Percentiles rank a stretch among this genome's conserved stretches.
phyloP scores from a whole-genome alignment of 2,113 vertebrate genomes.

The Myrmophylax atrothorax region DNA sequence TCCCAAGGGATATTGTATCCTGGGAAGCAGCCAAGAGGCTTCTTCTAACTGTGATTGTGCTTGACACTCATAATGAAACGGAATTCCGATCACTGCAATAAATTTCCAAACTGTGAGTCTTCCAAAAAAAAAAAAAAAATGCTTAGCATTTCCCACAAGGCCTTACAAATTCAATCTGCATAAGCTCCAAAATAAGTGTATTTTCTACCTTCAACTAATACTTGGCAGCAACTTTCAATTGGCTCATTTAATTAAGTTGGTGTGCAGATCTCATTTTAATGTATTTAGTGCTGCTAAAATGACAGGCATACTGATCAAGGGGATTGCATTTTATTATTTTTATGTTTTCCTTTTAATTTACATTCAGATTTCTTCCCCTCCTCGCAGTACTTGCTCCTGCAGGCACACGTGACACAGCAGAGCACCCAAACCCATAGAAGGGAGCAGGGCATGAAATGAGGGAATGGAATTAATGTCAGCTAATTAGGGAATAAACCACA shows the following conservation, averaged over 20 bases:
- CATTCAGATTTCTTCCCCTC: not conserved
- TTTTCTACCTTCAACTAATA: constrained; percentile 67
- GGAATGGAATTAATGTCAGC: not conserved
- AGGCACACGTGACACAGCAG: not conserved
- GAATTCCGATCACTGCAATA: constrained; percentile 45
- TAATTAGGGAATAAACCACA: not conserved
- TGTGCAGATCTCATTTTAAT: constrained; percentile 42
- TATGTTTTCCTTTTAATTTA: constrained; percentile 5
- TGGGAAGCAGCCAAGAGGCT: constrained; percentile 50
- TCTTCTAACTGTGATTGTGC: constrained; percentile 37
- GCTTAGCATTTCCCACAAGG: constrained; percentile 46
- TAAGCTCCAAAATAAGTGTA: constrained; percentile 61
- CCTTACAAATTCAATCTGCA: constrained; percentile 59
- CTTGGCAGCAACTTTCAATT: constrained; percentile 56
- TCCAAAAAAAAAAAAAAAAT: not conserved
- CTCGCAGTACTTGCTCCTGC: not conserved
- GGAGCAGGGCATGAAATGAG: not conserved
- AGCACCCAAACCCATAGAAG: not conserved
- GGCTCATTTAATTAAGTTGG: constrained; percentile 61
- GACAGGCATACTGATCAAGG: constrained; percentile 48
- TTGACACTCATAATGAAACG: constrained; percentile 49
- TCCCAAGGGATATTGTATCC: not conserved
- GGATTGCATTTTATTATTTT: constrained; percentile 17
- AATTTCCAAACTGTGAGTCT: constrained; percentile 41
- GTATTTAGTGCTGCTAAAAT: not conserved